Evolutionary conservation across 1,140 invertebrate genomes (phyloP).

Genomic region (Calycopis cecrops): DNA sequence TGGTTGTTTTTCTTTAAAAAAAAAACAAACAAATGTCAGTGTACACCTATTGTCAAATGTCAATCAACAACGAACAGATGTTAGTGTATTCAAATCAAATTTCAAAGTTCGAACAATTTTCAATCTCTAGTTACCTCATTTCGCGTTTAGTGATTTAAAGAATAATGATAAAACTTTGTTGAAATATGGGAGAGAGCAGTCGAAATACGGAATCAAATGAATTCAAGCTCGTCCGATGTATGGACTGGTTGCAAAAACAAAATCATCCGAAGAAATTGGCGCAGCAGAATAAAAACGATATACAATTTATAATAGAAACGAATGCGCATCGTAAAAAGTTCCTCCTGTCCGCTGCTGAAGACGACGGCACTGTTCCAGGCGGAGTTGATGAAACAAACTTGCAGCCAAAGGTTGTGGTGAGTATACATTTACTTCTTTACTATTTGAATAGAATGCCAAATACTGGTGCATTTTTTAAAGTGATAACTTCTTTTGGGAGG

Average conservation of each 20-base stretch:
- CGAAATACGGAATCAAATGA: constrained; percentile 14
- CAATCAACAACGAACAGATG: too few species aligned
- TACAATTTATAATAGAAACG: constrained; percentile 56
- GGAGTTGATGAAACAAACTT: constrained; percentile 42
- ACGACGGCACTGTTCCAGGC: constrained; percentile 46
- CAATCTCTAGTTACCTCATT: too few species aligned
- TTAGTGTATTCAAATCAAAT: too few species aligned
- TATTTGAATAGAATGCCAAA: too few species aligned
- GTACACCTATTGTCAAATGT: too few species aligned
- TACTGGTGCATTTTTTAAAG: too few species aligned
- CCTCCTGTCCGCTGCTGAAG: constrained; percentile 43
- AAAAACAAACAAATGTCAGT: too few species aligned
- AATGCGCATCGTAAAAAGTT: constrained; percentile 55
- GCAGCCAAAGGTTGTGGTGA: constrained; percentile 49
- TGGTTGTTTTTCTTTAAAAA: too few species aligned
- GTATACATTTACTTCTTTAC: too few species aligned
- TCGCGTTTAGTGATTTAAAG: too few species aligned
- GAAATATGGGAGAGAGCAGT: constrained; percentile 13
- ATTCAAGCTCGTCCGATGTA: constrained; percentile 30
- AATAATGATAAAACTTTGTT: not conserved
- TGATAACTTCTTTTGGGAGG: too few species aligned
- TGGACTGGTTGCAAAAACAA: constrained; percentile 52
- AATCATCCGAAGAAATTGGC: constrained; percentile 45
- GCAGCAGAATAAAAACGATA: constrained; percentile 51
- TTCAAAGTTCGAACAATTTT: too few species aligned